Base-by-base conservation (phyloP, 2,113 vertebrate species). In the Perca schrenkii region DNA sequence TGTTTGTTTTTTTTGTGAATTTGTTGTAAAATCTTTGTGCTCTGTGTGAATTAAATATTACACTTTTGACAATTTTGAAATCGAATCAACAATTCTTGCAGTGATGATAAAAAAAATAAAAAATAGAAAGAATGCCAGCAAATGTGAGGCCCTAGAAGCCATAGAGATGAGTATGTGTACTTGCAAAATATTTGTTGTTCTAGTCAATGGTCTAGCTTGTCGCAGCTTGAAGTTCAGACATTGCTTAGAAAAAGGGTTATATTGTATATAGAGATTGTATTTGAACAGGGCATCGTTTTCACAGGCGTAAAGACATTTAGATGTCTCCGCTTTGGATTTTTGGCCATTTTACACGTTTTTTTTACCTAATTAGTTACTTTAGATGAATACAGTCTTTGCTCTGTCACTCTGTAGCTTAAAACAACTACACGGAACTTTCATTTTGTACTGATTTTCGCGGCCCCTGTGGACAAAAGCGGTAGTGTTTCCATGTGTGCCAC, bases 291-390 rank as follows among this genome's bases (percentile, higher is more conserved):
- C 28, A 28, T 28, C 28, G 28, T 28, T 28, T 28, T 28, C 28
- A 28, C 28, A 28, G 28, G 28, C 2, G 28, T 28, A 60, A 57
- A 66, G 1, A 57, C 69, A 47, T 65, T 49, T 19, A 21, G 40
- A 81, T 34, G 19, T 63, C 68, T 61, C 13, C 21, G 36, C 1
- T 49, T 11, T 47, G 4, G 49, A 54, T 61, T 57, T 43, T 11
- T 53, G 7, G 12, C 17, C 2, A 11, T 71, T 52, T 64, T 79
- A 62, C 7, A 0, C 34, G 1, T 16, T 28, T 63, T 69, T 3
- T 3, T 21, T 10, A 16, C 77, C 58, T 66, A 71, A 56, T 75
- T 71, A 50, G 71, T 80, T 2, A 6, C 50, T n/a, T 60, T n/a
- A 4, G 54, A 6, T 40, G 19, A 74, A 25, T 61, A 49, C 61